Percentiles rank a stretch among this genome's conserved stretches.
phyloP scores from a whole-genome alignment of 2,888 invertebrate species.

The Stenotaenia linearis region DNA sequence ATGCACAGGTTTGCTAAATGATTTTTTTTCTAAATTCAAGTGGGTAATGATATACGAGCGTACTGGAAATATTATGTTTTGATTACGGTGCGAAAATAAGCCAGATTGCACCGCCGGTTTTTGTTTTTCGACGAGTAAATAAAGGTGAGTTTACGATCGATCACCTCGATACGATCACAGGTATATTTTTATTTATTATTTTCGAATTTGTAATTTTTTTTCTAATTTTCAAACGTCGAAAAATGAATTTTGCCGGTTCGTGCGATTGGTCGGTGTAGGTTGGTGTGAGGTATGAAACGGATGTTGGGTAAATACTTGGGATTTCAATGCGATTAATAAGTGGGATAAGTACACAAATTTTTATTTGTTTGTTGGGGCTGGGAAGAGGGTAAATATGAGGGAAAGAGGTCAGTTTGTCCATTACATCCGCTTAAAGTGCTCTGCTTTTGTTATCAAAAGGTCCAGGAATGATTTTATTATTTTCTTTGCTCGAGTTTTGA shows the following conservation, averaged over 20 bases:
- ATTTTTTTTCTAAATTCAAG: neutral
- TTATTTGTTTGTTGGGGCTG: neutral
- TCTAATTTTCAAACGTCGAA: no score
- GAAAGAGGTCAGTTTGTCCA: slow-evolving; percentile 16
- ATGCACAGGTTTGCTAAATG: neutral
- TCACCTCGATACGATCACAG: neutral
- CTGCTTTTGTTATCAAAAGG: neutral
- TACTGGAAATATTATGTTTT: neutral
- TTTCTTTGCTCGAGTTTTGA: neutral
- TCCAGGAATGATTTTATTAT: neutral
- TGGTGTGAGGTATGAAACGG: neutral
- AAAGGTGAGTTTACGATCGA: neutral
- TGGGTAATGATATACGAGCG: neutral
- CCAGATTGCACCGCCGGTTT: neutral
- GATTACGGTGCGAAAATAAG: neutral
- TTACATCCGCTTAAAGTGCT: neutral
- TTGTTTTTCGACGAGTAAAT: neutral
- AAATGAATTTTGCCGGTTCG: no score
- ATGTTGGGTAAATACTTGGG: neutral
- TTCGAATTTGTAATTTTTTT: no score
- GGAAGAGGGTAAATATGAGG: neutral
- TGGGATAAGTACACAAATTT: neutral
- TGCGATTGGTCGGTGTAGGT: neutral
- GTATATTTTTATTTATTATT: no score
- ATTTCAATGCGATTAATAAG: neutral